Evolutionary conservation across 2,797 vertebrate genomes (phyloP).

Genomic region (Argentina silus): DNA sequence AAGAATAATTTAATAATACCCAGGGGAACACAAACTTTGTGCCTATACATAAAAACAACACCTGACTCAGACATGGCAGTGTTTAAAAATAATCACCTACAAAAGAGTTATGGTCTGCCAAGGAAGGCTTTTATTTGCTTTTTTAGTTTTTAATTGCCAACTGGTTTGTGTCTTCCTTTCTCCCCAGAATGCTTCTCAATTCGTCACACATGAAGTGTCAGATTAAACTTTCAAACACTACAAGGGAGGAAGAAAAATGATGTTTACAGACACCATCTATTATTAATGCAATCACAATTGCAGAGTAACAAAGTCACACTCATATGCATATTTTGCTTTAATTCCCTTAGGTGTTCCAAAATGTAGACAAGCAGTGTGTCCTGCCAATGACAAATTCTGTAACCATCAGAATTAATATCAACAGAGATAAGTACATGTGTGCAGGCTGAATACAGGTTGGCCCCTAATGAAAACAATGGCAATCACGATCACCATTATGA

Average conservation of each 20-base stretch:
- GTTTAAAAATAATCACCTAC: constrained; percentile 44
- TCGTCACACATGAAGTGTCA: constrained; percentile 56
- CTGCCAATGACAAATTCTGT: no score
- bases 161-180: not conserved
- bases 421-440: no score
- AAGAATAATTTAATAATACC: constrained; percentile 61
- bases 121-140: constrained; percentile 22
- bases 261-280: constrained; percentile 52
- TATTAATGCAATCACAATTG: constrained; percentile 23
- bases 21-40: constrained; percentile 38
- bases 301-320: no score
- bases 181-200: not conserved
- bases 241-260: constrained; percentile 60
- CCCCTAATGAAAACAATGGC: no score
- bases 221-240: constrained; percentile 30
- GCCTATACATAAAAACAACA: constrained; percentile 60
- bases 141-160: not conserved
- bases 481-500: no score
- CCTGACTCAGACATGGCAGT: constrained; percentile 48
- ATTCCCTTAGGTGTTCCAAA: not conserved
- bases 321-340: no score
- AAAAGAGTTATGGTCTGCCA: constrained; percentile 15
- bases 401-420: no score
- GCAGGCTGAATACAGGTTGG: no score
- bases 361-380: not conserved